Conservation (phyloP, 2,888 invertebrate genomes). For the Drosophila quasianomalipes region DNA sequence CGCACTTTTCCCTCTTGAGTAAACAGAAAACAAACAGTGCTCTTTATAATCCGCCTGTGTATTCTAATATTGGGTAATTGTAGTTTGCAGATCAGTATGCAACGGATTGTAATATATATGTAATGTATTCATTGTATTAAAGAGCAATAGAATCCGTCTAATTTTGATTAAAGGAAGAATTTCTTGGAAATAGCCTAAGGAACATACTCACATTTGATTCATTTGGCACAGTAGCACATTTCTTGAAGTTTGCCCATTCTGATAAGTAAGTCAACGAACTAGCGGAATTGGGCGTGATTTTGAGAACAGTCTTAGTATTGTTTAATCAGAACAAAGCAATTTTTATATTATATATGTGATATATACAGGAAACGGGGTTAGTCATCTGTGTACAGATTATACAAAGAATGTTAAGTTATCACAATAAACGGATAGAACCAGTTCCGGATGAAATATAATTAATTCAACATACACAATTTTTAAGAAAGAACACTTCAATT, state of each 20-base stretch:
- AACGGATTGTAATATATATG: background rate
- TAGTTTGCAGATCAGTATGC: background rate
- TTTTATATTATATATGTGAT: background rate
- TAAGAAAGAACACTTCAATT: background rate
- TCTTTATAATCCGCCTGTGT: background rate
- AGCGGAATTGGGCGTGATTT: background rate
- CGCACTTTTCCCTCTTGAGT: conserved; percentile 12
- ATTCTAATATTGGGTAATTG: background rate
- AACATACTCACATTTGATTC: background rate
- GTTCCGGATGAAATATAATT: background rate
- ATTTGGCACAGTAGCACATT: background rate
- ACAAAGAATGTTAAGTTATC: background rate
- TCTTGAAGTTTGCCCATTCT: background rate
- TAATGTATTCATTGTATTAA: background rate
- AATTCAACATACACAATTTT: background rate
- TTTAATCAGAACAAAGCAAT: background rate
- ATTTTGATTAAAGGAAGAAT: background rate
- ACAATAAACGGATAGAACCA: background rate
- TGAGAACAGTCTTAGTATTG: background rate
- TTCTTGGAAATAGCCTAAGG: background rate
- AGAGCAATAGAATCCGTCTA: background rate
- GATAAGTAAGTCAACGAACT: background rate
- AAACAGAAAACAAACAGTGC: conserved; percentile 5
- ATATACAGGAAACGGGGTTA: background rate
- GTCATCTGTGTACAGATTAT: background rate